Base-by-base conservation (phyloP, 2,888 invertebrate genomes). In the Clusia tigrina region DNA sequence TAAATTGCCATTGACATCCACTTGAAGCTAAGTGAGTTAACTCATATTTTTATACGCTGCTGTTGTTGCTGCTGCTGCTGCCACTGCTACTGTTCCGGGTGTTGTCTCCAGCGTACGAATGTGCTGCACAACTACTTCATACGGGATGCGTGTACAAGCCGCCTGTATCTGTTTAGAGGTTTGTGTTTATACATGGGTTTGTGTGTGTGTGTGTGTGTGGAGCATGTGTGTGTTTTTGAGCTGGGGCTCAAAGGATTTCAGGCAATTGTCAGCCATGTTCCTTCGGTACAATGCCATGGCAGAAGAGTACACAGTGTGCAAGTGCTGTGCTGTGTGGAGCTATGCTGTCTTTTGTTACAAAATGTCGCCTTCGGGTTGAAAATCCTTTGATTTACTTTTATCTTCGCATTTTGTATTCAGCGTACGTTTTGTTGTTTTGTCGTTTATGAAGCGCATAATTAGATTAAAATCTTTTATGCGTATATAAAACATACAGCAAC, bases 1-100 rank as follows among this genome's bases (percentile, higher is more conserved):
- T 66, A 67, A 69, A 66, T 68, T 70, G 69, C 69, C 69, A 68
- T 68, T 70, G 68, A 70, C 69, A 68, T 70, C 65, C 68, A 67
- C 68, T 66, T 67, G 61, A 68, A 67, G 64, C 17, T 42, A 66
- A 67, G 64, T 66, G 63, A 66, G 63, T 67, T 63, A 66, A 64
- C 67, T 69, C 64, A 62, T 60, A 64, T 23, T 46, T 58, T 42
- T 55, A 12, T 25, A 2, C 38, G 53, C 51, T 22, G 51, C 20
- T 10, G 22, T 52, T 24, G 54, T 48, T 18, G 24, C 10, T 25
- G 54, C 24, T 48, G 53, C 51, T n/a, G 56, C 23, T 55, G 22
- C 51, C 51, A 22, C 20, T 10, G 22, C 22, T 24, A 48, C 32
- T 18, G 24, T 6, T 25, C 51, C 24, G 32, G 53, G 37, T n/a